Percentiles rank a stretch among this genome's conserved stretches.
Evolutionary conservation across 2,888 invertebrate genomes (phyloP).

Genomic region (Marronus borbonicus): DNA sequence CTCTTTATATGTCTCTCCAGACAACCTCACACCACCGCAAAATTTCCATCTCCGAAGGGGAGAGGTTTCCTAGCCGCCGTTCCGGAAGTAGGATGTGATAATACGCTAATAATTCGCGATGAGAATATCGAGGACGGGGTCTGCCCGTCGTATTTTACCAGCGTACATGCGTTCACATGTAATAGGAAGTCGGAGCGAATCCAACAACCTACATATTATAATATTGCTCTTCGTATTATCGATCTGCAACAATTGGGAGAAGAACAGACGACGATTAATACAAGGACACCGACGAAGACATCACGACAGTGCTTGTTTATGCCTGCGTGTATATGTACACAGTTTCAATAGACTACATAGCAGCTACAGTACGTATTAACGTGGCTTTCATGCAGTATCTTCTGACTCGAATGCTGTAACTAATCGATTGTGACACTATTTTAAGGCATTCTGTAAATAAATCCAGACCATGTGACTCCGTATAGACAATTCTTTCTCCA

Average conservation of each 20-base stretch:
- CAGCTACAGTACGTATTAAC: neutral
- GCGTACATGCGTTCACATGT: too few species aligned
- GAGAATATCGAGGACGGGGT: neutral
- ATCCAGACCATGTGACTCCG: conserved; percentile 43
- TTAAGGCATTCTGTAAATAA: conserved; percentile 43
- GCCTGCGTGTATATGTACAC: neutral
- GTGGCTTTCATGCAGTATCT: conserved; percentile 33
- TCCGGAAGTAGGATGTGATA: conserved; percentile 29
- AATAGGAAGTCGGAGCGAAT: too few species aligned
- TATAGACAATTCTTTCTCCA: conserved; percentile 35
- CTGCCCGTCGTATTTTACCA: neutral
- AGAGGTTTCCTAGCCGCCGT: neutral
- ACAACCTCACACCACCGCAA: conserved; percentile 3
- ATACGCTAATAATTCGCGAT: conserved; percentile 36
- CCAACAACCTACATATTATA: too few species aligned
- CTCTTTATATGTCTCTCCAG: neutral
- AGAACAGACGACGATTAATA: neutral
- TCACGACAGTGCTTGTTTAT: neutral
- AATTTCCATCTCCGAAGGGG: conserved; percentile 4
- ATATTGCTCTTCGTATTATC: conserved; percentile 6
- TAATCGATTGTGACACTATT: conserved; percentile 47
- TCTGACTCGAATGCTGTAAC: conserved; percentile 26
- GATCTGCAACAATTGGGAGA: conserved; percentile 16
- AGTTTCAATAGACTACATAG: neutral
- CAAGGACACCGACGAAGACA: conserved; percentile 1